These are phyloP conservation scores for Heliconius melpomene DNA, from an alignment of 1,140 invertebrate genomes.

Conservation along the genomic window DNA sequence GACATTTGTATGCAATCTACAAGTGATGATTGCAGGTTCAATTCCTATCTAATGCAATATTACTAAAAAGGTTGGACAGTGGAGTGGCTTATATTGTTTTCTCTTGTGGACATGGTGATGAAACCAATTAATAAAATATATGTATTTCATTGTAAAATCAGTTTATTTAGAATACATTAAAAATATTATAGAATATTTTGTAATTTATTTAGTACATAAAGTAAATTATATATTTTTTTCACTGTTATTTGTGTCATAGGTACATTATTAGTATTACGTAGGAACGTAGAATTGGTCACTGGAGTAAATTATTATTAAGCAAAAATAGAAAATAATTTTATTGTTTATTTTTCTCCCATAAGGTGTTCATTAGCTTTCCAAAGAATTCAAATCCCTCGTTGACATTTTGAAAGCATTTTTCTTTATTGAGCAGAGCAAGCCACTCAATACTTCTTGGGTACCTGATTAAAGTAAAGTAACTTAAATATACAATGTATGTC, in stretches of 20 bases:
- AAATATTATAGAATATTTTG: background rate
- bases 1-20: no score
- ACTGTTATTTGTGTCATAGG: no score
- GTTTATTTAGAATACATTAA: background rate
- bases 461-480: slow-evolving; percentile 29
- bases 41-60: no score
- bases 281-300: background rate
- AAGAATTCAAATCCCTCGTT: slow-evolving; percentile 31
- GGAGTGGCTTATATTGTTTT: no score
- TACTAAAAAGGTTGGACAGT: no score
- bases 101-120: no score
- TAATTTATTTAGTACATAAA: no score
- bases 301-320: background rate
- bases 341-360: slow-evolving; percentile 45
- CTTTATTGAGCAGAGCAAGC: slow-evolving; percentile 40
- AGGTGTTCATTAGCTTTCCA: slow-evolving; percentile 27
- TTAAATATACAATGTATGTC: no score
- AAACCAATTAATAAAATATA: no score
- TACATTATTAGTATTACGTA: no score
- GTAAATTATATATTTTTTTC: no score
- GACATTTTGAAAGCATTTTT: slow-evolving; percentile 44
- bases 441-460: slow-evolving; percentile 48
- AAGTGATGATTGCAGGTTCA: no score
- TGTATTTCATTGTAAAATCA: background rate
- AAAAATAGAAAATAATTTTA: slow-evolving; percentile 3